Conservation (phyloP, 2,797 vertebrate genomes). For the Syndactyla subalaris region DNA sequence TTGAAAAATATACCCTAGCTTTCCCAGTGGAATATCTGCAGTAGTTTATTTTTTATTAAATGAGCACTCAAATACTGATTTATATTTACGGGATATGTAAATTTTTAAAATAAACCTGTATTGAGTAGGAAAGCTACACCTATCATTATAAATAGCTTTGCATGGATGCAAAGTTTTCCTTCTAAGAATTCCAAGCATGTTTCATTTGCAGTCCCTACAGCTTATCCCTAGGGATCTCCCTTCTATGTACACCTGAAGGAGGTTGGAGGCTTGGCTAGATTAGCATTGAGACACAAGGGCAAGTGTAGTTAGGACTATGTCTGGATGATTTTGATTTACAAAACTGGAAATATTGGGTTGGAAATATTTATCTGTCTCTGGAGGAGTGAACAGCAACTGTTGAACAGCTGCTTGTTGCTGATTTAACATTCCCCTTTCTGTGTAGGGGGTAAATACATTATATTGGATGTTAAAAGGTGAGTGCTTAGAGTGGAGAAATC, state of each 20-base stretch:
- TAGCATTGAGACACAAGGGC: neutral
- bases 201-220: neutral
- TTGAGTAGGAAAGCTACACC: neutral
- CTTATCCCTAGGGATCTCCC: neutral
- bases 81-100: conserved; percentile 24
- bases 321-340: conserved; percentile 16
- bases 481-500: neutral
- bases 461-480: neutral
- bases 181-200: neutral
- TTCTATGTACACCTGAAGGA: neutral
- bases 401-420: neutral
- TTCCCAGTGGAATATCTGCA: conserved; percentile 18
- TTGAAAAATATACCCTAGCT: conserved; percentile 2
- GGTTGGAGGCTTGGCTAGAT: neutral
- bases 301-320: neutral
- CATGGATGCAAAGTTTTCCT: neutral
- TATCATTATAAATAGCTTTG: neutral
- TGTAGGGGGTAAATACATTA: neutral
- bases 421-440: neutral
- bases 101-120: neutral
- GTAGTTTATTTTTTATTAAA: neutral
- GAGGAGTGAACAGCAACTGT: neutral
- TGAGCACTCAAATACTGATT: neutral
- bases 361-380: neutral
- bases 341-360: neutral